These are phyloP conservation scores for Phalloptychus januarius DNA, from an alignment of 2,797 vertebrate species.

Conservation along the genomic window DNA sequence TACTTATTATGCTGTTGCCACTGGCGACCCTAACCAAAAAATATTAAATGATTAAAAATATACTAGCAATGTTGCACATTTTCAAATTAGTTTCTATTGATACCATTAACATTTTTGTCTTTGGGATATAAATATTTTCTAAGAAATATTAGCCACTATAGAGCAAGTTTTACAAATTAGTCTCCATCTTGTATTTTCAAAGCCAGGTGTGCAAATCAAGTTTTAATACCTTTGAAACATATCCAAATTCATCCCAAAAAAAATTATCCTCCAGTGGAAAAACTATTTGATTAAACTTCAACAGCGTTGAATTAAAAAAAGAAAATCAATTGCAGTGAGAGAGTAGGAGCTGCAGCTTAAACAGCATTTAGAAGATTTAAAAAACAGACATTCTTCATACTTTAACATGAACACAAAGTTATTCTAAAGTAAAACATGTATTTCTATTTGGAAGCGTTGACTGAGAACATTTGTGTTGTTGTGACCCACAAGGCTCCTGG, in stretches of 20 bases:
- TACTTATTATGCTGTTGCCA: background rate
- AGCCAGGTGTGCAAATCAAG: background rate
- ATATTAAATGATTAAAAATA: background rate
- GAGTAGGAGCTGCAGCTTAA: background rate
- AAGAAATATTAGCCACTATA: too few relatives aligned
- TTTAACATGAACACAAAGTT: background rate
- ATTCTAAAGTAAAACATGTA: background rate
- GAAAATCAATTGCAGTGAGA: background rate
- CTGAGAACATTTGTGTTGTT: background rate
- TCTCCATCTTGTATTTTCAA: background rate
- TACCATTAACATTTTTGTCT: too few relatives aligned
- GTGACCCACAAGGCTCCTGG: slow-evolving; percentile 34
- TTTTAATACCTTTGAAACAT: background rate
- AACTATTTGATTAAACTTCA: background rate
- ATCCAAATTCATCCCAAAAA: too few relatives aligned
- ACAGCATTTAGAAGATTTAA: background rate
- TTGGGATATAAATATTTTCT: too few relatives aligned
- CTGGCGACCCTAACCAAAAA: background rate
- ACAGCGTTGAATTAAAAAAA: background rate
- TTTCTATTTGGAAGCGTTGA: background rate
- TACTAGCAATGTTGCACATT: background rate
- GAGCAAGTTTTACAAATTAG: too few relatives aligned
- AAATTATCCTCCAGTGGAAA: background rate
- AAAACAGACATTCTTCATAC: background rate
- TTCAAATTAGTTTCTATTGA: background rate